phyloP scores from a whole-genome alignment of 1,140 invertebrate species.

The Pseudomyrmex sp. region DNA sequence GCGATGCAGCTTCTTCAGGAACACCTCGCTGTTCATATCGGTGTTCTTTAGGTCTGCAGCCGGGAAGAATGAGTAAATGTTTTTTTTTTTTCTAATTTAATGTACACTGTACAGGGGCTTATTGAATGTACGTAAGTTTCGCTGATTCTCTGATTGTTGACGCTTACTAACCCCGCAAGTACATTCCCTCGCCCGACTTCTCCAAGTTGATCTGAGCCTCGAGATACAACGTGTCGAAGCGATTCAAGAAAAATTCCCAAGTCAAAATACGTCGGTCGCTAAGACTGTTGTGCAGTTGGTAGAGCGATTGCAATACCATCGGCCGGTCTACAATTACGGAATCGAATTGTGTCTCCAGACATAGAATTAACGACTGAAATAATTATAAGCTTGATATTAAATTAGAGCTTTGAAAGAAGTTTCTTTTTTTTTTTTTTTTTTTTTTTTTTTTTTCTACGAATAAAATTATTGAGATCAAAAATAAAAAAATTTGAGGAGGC shows the following conservation, averaged over 20 bases:
- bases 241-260: conserved; percentile 99
- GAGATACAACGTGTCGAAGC: conserved; percentile 97
- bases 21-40: conserved; percentile 95
- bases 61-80: not conserved
- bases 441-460: too few species aligned
- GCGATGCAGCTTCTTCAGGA: conserved; percentile 94
- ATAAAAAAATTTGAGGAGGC: not conserved
- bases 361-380: conserved; percentile 92
- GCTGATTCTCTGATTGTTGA: not conserved
- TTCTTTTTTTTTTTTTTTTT: conserved; percentile 1
- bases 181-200: conserved; percentile 92
- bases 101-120: too few species aligned
- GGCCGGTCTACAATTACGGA: conserved; percentile 97
- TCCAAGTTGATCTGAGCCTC: conserved; percentile 97
- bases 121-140: too few species aligned
- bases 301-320: conserved; percentile 98
- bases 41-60: conserved; percentile 94
- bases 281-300: conserved; percentile 97
- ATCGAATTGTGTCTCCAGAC: conserved; percentile 96
- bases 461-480: not conserved
- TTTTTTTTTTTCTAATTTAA: too few species aligned
- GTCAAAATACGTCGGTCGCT: conserved; percentile 95
- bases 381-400: conserved; percentile 54
- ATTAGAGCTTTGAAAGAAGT: not conserved
- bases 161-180: conserved; percentile 89